A percentile compares a stretch with the other conserved stretches of the same genome.
Evolutionary conservation across 2,888 invertebrate species (phyloP).

Genomic region (Leptothorax acervorum): DNA sequence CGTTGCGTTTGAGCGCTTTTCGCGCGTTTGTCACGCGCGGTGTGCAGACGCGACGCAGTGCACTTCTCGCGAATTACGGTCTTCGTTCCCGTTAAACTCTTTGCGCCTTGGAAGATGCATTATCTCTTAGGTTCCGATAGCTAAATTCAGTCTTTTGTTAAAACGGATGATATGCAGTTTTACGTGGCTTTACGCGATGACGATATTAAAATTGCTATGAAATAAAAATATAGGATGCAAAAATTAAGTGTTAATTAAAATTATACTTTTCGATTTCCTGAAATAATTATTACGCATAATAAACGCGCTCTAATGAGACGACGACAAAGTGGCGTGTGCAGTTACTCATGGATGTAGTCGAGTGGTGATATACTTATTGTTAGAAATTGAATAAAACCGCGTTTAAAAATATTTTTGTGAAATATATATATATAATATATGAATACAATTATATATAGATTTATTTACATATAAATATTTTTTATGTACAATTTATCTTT

Average conservation of each 20-base stretch:
- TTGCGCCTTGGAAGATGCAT: background rate
- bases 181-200: too few relatives aligned
- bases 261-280: background rate
- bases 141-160: background rate
- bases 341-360: background rate
- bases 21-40: background rate
- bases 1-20: background rate
- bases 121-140: background rate
- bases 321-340: background rate
- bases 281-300: background rate
- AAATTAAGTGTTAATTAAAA: background rate
- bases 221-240: background rate
- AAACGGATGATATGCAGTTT: background rate
- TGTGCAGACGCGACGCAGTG: slow-evolving; percentile 8
- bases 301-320: background rate
- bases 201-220: background rate
- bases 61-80: slow-evolving; percentile 32
- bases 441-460: background rate
- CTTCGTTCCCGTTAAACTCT: background rate
- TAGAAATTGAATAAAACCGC: background rate
- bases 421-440: background rate
- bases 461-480: background rate
- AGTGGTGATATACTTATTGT: background rate
- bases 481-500: background rate
- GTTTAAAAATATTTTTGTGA: background rate